Conservation (phyloP, 2,888 invertebrate species). For the Ectemnius cavifrons region DNA sequence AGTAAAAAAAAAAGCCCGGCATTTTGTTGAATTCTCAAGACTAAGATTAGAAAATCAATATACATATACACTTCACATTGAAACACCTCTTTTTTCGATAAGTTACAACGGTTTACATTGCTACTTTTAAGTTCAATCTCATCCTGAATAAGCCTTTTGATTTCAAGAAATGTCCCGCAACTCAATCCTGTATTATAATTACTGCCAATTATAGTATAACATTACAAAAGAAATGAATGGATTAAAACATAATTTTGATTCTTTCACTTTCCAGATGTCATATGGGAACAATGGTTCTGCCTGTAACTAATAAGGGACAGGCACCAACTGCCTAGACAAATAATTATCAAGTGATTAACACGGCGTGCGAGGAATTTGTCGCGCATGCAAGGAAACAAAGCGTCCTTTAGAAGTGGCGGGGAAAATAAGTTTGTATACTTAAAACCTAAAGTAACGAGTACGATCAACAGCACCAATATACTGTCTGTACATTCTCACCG, state of each 20-base stretch:
- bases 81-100: too few species aligned
- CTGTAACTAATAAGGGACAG: conserved; percentile 33
- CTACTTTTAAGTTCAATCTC: too few species aligned
- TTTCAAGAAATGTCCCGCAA: too few species aligned
- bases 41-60: too few species aligned
- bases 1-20: too few species aligned
- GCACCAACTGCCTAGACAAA: conserved; percentile 46
- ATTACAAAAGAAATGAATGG: too few species aligned
- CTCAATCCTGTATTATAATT: too few species aligned
- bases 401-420: not conserved
- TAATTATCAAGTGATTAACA: conserved; percentile 13
- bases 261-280: conserved; percentile 44
- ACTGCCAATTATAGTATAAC: too few species aligned
- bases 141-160: too few species aligned
- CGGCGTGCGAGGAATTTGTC: conserved; percentile 16
- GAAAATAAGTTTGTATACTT: conserved; percentile 30
- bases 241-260: not conserved
- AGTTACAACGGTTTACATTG: too few species aligned
- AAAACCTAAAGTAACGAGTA: conserved; percentile 15
- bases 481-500: not conserved
- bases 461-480: conserved; percentile 18
- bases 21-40: too few species aligned
- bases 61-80: too few species aligned
- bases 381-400: not conserved
- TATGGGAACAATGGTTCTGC: conserved; percentile 48